Conservation (phyloP, 1,140 invertebrate species). For the Drosophila ercepeae region DNA sequence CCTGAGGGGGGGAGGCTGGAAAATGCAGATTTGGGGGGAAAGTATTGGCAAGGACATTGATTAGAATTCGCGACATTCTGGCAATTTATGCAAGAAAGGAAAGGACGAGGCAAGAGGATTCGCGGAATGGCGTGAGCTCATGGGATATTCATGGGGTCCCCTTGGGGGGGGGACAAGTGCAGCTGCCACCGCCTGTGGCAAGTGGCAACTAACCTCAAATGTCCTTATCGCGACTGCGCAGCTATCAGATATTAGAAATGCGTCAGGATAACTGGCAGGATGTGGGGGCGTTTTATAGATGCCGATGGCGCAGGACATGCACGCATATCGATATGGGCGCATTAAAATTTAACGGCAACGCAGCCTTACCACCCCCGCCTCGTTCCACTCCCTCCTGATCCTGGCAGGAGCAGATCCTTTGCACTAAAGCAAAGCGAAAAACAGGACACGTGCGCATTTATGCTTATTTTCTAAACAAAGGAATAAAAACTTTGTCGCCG, state of each 20-base stretch:
- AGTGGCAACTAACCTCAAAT: conserved; percentile 8
- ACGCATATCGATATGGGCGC: conserved; percentile 77
- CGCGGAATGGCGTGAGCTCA: conserved; percentile 31
- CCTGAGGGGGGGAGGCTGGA: not conserved
- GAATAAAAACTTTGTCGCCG: conserved; percentile 77
- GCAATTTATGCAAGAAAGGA: not conserved
- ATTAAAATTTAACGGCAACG: conserved; percentile 80
- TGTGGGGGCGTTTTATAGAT: conserved; percentile 50
- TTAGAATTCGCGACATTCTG: not conserved
- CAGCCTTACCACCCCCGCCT: conserved; percentile 5
- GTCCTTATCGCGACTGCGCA: conserved; percentile 40
- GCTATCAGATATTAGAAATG: conserved; percentile 7
- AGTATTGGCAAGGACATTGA: not conserved
- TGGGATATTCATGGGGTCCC: conserved; percentile 61
- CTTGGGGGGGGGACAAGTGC: conserved; percentile 1
- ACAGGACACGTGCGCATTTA: conserved; percentile 73
- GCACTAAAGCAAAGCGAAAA: conserved; percentile 47
- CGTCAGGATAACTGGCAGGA: conserved; percentile 12
- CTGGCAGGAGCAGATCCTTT: conserved; percentile 15
- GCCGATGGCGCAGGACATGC: conserved; percentile 38
- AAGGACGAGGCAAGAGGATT: not conserved
- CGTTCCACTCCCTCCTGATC: not conserved
- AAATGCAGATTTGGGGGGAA: not conserved
- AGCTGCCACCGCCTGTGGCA: not conserved
- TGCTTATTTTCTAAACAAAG: conserved; percentile 78